A percentile compares a stretch with the other conserved stretches of the same genome.
Conservation (phyloP, 2,888 invertebrate species). For the Drosophila siamana region DNA sequence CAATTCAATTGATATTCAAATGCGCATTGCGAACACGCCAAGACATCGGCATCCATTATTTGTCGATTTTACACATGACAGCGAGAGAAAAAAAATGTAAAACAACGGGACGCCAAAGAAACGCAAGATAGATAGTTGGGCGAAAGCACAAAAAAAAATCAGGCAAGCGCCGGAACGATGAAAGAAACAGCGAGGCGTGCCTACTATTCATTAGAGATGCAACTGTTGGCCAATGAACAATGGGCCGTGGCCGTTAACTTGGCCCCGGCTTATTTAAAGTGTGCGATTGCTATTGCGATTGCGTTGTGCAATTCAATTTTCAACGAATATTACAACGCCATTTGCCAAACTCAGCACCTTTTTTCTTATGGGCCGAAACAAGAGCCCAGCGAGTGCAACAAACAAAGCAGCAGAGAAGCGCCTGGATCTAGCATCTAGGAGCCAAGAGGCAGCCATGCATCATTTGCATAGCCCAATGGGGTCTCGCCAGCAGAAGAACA, state of each 20-base stretch:
- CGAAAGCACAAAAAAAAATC: too few species aligned
- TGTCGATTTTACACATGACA: constrained; percentile 76
- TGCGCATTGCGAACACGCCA: constrained; percentile 68
- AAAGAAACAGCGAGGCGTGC: constrained; percentile 19
- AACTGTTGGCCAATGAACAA: constrained; percentile 69
- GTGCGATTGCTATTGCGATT: constrained; percentile 23
- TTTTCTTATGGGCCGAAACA: constrained; percentile 49
- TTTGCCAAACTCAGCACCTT: constrained; percentile 73
- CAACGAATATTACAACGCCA: constrained; percentile 67
- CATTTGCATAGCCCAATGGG: constrained; percentile 63
- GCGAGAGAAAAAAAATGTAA: constrained; percentile 17
- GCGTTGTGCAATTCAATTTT: constrained; percentile 61
- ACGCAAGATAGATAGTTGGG: constrained; percentile 1
- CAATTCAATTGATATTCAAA: constrained; percentile 82
- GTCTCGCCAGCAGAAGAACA: constrained; percentile 21
- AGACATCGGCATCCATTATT: constrained; percentile 71
- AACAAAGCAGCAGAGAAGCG: constrained; percentile 29
- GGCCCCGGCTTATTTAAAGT: constrained; percentile 29
- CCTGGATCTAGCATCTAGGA: constrained; percentile 14
- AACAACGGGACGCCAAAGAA: constrained; percentile 17
- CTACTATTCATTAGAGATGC: constrained; percentile 54
- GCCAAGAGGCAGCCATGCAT: constrained; percentile 52
- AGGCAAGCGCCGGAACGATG: background rate
- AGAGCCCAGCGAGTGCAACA: constrained; percentile 51
- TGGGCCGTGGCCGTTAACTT: constrained; percentile 48